Percentiles rank a stretch among this genome's conserved stretches.
Conservation (phyloP, 2,797 vertebrate genomes). For the Urophycis tenuis region DNA sequence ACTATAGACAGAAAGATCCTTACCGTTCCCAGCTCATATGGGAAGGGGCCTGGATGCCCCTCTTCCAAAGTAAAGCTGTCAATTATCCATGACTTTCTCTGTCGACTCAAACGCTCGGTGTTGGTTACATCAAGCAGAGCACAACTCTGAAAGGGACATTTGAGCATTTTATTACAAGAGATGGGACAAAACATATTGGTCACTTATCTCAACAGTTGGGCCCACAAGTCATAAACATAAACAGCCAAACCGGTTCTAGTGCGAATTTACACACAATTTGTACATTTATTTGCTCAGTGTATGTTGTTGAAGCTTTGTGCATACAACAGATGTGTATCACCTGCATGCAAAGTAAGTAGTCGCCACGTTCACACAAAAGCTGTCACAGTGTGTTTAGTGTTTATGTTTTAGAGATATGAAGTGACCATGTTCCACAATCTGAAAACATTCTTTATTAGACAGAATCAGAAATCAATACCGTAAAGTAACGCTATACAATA, state of each 20-base stretch:
- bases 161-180: neutral
- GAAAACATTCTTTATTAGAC: neutral
- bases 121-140: constrained; percentile 22
- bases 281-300: neutral
- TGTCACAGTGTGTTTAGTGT: neutral
- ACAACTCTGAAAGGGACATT: constrained; percentile 34
- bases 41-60: constrained; percentile 59
- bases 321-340: neutral
- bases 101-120: constrained; percentile 40
- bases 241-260: neutral
- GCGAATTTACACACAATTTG: neutral
- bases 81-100: constrained; percentile 62
- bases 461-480: neutral
- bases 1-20: constrained; percentile 17
- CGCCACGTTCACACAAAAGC: neutral
- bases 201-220: neutral
- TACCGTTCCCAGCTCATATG: constrained; percentile 58
- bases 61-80: constrained; percentile 61
- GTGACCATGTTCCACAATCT: neutral
- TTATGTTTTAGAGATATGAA: neutral
- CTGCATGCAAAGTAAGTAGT: too few species aligned
- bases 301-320: neutral
- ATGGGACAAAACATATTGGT: neutral
- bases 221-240: neutral
- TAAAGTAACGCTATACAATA: neutral